phyloP scores from a whole-genome alignment of 2,113 vertebrate genomes.

The Anarrhichthys ocellatus region DNA sequence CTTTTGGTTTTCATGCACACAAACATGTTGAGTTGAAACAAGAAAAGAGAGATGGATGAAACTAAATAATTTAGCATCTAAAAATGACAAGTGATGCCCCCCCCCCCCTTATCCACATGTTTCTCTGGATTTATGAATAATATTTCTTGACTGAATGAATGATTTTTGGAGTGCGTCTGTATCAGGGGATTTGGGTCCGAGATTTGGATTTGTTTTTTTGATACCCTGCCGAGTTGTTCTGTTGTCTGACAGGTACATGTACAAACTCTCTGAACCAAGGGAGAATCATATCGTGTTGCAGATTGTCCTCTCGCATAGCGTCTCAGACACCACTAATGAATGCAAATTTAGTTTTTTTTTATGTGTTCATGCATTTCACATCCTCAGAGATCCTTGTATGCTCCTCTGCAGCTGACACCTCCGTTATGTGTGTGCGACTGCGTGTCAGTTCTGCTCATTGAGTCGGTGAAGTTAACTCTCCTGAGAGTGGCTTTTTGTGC shows the following conservation, averaged over 20 bases:
- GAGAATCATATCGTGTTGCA: slow-evolving; percentile 34
- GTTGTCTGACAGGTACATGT: slow-evolving; percentile 67
- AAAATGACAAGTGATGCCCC: slow-evolving; percentile 21
- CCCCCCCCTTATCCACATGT: neutral
- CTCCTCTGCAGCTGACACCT: slow-evolving; percentile 52
- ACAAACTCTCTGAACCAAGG: slow-evolving; percentile 61
- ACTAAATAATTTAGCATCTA: slow-evolving; percentile 6
- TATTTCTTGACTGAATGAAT: slow-evolving; percentile 20
- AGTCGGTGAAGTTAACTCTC: slow-evolving; percentile 46
- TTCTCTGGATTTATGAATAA: slow-evolving; percentile 25
- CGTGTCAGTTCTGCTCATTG: slow-evolving; percentile 53
- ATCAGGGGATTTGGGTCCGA: slow-evolving; percentile 8
- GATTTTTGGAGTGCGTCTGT: slow-evolving; percentile 15
- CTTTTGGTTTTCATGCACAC: neutral
- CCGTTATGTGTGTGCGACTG: slow-evolving; percentile 38
- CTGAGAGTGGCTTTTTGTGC: slow-evolving; percentile 3
- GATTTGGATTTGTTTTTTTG: slow-evolving; percentile 49
- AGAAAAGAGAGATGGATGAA: neutral
- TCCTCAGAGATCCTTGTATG: slow-evolving; percentile 22
- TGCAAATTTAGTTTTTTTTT: slow-evolving; percentile 51
- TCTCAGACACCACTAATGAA: slow-evolving; percentile 57
- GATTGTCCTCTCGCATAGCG: slow-evolving; percentile 27
- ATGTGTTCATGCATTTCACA: slow-evolving; percentile 22
- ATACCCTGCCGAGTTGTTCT: slow-evolving; percentile 38
- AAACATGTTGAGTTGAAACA: neutral